These are phyloP conservation scores for Ascaphus truei DNA, from an alignment of 2,113 vertebrate species.

Conservation along the genomic window DNA sequence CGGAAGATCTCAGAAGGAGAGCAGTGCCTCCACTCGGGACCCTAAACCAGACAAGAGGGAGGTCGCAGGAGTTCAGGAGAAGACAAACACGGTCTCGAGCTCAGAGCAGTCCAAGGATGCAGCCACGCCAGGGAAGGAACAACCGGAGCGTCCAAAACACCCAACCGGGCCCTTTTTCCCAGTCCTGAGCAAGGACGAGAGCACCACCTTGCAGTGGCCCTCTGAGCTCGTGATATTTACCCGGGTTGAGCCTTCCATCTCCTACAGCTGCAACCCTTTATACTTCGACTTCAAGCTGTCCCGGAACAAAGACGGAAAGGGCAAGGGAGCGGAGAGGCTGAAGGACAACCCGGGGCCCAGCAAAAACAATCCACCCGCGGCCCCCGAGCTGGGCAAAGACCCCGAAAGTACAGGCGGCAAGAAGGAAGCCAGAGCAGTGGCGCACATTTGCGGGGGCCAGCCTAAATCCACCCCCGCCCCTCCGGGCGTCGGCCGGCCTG, in stretches of 20 bases:
- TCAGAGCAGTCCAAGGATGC: slow-evolving; percentile 46
- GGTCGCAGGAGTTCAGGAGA: slow-evolving; percentile 6
- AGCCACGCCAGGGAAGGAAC: slow-evolving; percentile 48
- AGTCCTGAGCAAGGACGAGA: slow-evolving; percentile 94
- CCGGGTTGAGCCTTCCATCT: slow-evolving; percentile 84
- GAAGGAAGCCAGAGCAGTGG: slow-evolving; percentile 40
- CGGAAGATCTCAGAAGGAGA: slow-evolving; percentile 44
- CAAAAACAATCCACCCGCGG: slow-evolving; percentile 40
- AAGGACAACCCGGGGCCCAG: slow-evolving; percentile 44
- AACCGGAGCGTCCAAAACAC: slow-evolving; percentile 73
- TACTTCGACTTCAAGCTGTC: slow-evolving; percentile 98
- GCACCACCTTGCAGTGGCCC: slow-evolving; percentile 95
- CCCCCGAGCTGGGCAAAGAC: slow-evolving; percentile 36
- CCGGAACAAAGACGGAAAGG: slow-evolving; percentile 78
- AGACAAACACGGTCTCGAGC: slow-evolving; percentile 15
- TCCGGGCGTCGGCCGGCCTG: neutral
- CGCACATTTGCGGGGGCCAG: slow-evolving; percentile 30
- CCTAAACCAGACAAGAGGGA: slow-evolving; percentile 45
- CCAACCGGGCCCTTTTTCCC: slow-evolving; percentile 87
- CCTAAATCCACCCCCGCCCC: slow-evolving; percentile 46
- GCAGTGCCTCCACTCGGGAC: slow-evolving; percentile 35
- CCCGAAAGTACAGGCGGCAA: slow-evolving; percentile 47
- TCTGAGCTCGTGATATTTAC: slow-evolving; percentile 94
- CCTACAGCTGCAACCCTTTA: slow-evolving; percentile 95
- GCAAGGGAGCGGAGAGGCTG: slow-evolving; percentile 59